Evolutionary conservation across 1,140 invertebrate species (phyloP), one percentile per base, ranked within the genome.

Genomic region (Drosophila simulans): DNA sequence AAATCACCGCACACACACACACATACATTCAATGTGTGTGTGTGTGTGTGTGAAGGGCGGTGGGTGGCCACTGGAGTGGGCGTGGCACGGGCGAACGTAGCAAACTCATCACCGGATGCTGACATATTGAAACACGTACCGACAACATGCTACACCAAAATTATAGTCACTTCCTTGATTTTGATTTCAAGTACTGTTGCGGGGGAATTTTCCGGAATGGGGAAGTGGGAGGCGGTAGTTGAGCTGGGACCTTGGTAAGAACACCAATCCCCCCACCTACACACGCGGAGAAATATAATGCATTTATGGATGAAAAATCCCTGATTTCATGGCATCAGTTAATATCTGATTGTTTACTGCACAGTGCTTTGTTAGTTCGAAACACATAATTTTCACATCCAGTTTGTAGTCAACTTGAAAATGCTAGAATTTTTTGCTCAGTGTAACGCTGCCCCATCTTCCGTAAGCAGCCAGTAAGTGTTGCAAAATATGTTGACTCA

Each of bases 161-260:
- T 91, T 91, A 91, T 91, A 91, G 90, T 88, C 86, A 90, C 90
- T 91, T 91, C 90, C 90, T 91, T 90, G 89, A 91, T 86, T 91
- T 91, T 91, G 90, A 91, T 91, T 91, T 91, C 83, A 81, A 88
- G 83, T 83, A 83, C 83, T 76, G 66, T 39, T 31, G 45, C 17
- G 53, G 27, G 68, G 11, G 40, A 11, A 25, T 42, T 63, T 51
- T 45, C 45, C 42, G 34, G 12, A 46, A 20, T 39, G 12, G 37
- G 5, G 8, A 1, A 11, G 46, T 10, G 52, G 22, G 27, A 20
- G 34, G 39, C 42, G 57, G 57, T 73, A 63, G 63, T 43, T 63
- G 71, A 53, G 58, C 49, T 37, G 65, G 46, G 62, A 66, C 62
- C 60, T 69, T 66, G 65, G 52, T 48, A 58, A 42, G 35, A 15